Conservation (phyloP, 2,888 invertebrate genomes). For the Tuberolachnus salignus region DNA sequence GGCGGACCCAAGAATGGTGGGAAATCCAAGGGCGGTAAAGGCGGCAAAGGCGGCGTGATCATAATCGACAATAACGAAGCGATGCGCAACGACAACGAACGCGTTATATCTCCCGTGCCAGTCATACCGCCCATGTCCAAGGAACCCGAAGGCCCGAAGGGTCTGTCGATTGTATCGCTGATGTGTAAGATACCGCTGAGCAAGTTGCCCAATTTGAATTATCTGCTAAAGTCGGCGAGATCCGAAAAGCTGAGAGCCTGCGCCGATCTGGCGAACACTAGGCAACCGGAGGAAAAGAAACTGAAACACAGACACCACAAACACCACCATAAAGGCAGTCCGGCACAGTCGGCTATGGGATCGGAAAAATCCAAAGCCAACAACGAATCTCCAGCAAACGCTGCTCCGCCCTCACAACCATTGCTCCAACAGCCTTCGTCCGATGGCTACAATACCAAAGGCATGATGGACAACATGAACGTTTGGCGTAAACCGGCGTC, state of each 20-base stretch:
- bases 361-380: conserved; percentile 45
- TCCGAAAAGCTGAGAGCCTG: conserved; percentile 66
- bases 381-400: conserved; percentile 36
- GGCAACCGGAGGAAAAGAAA: conserved; percentile 61
- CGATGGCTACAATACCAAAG: conserved; percentile 35
- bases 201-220: conserved; percentile 61
- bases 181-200: conserved; percentile 64
- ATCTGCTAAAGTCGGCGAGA: conserved; percentile 62
- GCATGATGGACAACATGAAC: conserved; percentile 42
- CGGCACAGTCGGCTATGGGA: conserved; percentile 5
- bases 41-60: conserved; percentile 76
- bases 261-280: conserved; percentile 65
- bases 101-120: conserved; percentile 57
- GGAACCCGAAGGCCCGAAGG: conserved; percentile 43
- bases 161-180: conserved; percentile 33
- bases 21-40: conserved; percentile 69
- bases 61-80: conserved; percentile 67
- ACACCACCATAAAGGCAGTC: conserved; percentile 39
- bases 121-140: conserved; percentile 55
- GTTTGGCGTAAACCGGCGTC: conserved; percentile 51
- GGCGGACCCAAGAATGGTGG: conserved; percentile 71
- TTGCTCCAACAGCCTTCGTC: conserved; percentile 42
- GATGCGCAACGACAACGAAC: conserved; percentile 57
- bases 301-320: conserved; percentile 55
- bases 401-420: conserved; percentile 19